Base-by-base conservation (phyloP, 2,797 vertebrate species). In the Astyanax mexicanus region DNA sequence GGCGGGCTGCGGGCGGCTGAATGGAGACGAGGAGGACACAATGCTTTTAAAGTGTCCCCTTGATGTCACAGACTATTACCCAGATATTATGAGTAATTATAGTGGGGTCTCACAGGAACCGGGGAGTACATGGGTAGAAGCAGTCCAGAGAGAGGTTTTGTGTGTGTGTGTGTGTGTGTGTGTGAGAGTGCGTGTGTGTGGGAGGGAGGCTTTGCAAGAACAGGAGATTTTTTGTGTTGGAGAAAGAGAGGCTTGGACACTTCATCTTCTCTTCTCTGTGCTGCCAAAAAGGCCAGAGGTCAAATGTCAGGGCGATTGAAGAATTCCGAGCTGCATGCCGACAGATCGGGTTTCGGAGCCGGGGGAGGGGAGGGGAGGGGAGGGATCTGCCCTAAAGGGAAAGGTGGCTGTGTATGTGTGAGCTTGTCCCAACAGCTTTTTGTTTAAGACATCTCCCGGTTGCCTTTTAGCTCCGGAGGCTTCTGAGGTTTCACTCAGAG, bases 231-330 rank as follows among this genome's bases (percentile, higher is more conserved):
- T 92, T 93, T 94, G 93, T 94, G 90, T 87, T 83, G 75, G 85
- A 85, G 84, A 93, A 87, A 92, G 90, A 92, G 92, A 91, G 85
- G 90, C 91, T 90, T 73, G 91, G 92, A 91, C 92, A 93, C 93
- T 94, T 93, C 92, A 94, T 94, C 93, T 94, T 94, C 91, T 93
- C 91, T 91, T 92, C 91, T 93, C 90, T 92, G 91, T 85, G 83
- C 92, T 93, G 92, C 92, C 92, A 94, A 89, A 93, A 93, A 94
- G 93, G 92, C 78, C 93, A 94, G 78, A 91, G 93, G 93, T 94
- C 92, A 94, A 92, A 93, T 93, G 92, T 94, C 93, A 93, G 93
- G 93, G 93, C 92, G 90, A 93, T 92, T 90, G 91, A 93, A 93
- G 93, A 94, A 94, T 94, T 94, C 92, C 91, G 88, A 85, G 86